These are phyloP conservation scores for Himalopsyche kuldschensis DNA, from an alignment of 2,888 invertebrate genomes.

Conservation along the genomic window DNA sequence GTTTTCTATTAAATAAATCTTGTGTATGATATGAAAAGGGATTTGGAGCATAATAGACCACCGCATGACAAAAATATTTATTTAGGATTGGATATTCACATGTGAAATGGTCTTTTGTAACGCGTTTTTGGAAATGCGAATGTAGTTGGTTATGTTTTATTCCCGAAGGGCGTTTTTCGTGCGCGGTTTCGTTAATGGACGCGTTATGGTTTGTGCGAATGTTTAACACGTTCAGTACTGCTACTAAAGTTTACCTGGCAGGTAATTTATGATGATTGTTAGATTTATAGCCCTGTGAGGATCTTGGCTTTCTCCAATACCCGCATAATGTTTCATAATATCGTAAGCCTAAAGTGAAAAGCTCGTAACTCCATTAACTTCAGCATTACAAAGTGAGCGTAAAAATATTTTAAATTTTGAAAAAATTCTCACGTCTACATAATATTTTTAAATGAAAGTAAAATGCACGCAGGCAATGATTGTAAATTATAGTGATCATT, in stretches of 20 bases:
- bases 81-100: slow-evolving; percentile 25
- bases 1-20: slow-evolving; percentile 27
- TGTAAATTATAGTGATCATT: no score
- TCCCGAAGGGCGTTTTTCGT: neutral
- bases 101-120: neutral
- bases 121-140: neutral
- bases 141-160: neutral
- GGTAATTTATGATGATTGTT: no score
- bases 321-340: no score
- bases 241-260: neutral
- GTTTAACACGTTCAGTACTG: neutral
- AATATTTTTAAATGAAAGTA: no score
- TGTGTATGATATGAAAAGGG: neutral
- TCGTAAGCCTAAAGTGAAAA: no score
- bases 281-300: no score
- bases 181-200: neutral
- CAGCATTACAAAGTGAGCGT: no score
- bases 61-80: slow-evolving; percentile 37
- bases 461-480: no score
- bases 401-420: no score
- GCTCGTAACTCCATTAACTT: no score
- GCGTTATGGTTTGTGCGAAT: neutral
- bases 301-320: no score
- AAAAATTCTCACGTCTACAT: no score
- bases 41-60: slow-evolving; percentile 10